Evolutionary conservation across 2,797 vertebrate species (phyloP), one percentile per base, ranked within the genome.

Genomic region (Takifugu rubripes): DNA sequence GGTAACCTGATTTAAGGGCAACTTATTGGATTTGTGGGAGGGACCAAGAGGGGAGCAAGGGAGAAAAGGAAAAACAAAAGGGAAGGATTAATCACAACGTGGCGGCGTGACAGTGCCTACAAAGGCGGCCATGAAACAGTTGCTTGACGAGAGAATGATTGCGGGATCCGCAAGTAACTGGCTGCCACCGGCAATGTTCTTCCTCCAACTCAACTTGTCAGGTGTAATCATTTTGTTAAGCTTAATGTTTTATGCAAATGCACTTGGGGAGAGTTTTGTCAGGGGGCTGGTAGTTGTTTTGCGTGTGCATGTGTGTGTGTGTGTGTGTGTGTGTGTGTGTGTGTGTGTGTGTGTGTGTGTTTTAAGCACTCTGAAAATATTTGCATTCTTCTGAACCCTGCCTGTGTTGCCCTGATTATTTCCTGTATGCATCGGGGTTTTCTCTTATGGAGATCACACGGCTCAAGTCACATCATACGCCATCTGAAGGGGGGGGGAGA

Each of bases 241-340:
- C 90, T 92, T 93, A 91, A 92, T 91, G 90, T 91, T 90, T 92
- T 91, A 91, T 91, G 90, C 86, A 91, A 92, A 93, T 93, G 85
- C 82, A 83, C 88, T 87, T 78, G 75, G 87, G 88, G 77, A 83
- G 85, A 86, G 84, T 88, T 88, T 89, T 89, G 84, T 89, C 84
- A 82, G 74, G 82, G 81, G 81, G 78, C 36, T 84, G 81, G 68
- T 79, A 71, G 77, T 80, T 72, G 59, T 27, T 59, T 78, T 86
- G 77, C 86, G 68, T 78, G 82, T 40, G 36, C 3, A 11, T 10
- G 44, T 46, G 21, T n/a, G 17, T 46, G 76, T 83, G 79, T 74
- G 76, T 75, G 44, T 68, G 67, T 78, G 75, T 76, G 66, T 74
- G 17, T 61, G 52, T 56, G 51, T 52, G 51, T 49, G 48, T 47